Conservation (phyloP, 2,113 vertebrate genomes). For the Pygoscelis antarcticus region DNA sequence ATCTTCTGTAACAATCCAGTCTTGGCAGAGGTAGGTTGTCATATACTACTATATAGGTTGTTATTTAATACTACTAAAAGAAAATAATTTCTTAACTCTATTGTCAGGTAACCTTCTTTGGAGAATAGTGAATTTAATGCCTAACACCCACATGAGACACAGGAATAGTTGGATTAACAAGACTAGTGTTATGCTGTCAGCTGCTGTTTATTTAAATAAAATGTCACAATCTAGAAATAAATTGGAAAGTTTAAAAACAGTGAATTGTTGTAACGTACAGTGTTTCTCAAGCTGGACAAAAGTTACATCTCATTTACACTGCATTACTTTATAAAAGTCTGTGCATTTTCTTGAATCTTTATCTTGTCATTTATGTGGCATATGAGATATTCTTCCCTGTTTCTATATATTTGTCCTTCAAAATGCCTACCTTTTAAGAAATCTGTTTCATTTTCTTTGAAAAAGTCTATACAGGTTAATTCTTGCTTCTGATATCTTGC, state of each 20-base stretch:
- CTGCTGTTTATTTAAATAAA: conserved; percentile 82
- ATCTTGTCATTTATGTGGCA: background rate
- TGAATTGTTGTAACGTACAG: conserved; percentile 60
- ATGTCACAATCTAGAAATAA: conserved; percentile 81
- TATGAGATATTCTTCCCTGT: background rate
- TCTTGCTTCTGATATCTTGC: background rate
- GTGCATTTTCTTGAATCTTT: background rate
- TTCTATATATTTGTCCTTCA: background rate
- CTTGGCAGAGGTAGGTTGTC: background rate
- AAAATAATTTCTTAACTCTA: conserved; percentile 50
- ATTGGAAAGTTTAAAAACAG: conserved; percentile 75
- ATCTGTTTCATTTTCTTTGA: background rate
- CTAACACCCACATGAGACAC: conserved; percentile 75
- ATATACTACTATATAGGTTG: background rate
- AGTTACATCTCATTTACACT: conserved; percentile 58
- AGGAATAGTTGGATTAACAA: conserved; percentile 79
- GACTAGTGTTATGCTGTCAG: conserved; percentile 76
- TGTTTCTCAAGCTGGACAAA: conserved; percentile 66
- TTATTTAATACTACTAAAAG: conserved; percentile 15
- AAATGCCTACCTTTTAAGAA: background rate
- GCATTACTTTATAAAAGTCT: background rate
- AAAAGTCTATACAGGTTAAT: background rate
- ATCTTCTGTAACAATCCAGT: conserved; percentile 8
- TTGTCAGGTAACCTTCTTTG: conserved; percentile 71
- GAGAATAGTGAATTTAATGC: conserved; percentile 73